Percentiles rank a stretch among this genome's conserved stretches.
Conservation (phyloP, 2,888 invertebrate genomes). For the Campaea margaritaria region DNA sequence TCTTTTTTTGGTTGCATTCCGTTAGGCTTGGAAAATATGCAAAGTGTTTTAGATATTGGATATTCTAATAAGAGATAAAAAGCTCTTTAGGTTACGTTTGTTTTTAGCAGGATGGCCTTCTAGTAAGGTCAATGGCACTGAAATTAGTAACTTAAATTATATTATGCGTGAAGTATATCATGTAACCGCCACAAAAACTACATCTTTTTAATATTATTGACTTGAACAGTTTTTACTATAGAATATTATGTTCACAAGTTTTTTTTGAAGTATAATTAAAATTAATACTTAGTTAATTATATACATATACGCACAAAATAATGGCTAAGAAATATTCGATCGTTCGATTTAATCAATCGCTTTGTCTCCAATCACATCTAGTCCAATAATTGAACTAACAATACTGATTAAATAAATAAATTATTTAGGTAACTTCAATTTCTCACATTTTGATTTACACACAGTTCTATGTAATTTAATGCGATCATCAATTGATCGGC, state of each 20-base stretch:
- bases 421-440: slow-evolving; percentile 73
- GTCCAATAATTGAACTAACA: slow-evolving; percentile 58
- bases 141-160: slow-evolving; percentile 36
- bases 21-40: slow-evolving; percentile 4
- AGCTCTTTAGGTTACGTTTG: slow-evolving; percentile 8
- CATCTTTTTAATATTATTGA: slow-evolving; percentile 37
- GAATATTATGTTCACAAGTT: slow-evolving; percentile 10
- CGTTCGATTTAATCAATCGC: slow-evolving; percentile 73
- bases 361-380: slow-evolving; percentile 61
- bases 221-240: slow-evolving; percentile 32
- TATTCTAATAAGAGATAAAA: slow-evolving; percentile 9
- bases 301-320: slow-evolving; percentile 48
- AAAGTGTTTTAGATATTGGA: slow-evolving; percentile 9
- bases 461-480: slow-evolving; percentile 38
- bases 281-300: slow-evolving; percentile 14
- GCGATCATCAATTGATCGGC: slow-evolving; percentile 74
- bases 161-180: slow-evolving; percentile 23
- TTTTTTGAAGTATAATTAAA: slow-evolving; percentile 6
- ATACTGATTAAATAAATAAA: slow-evolving; percentile 78
- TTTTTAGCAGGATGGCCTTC: slow-evolving; percentile 17
- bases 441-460: slow-evolving; percentile 50
- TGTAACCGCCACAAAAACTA: slow-evolving; percentile 32
- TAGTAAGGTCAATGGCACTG: slow-evolving; percentile 52
- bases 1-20: slow-evolving; percentile 14
- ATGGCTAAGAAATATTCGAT: slow-evolving; percentile 77